phyloP scores from a whole-genome alignment of 1,140 invertebrate species.

The Caerostris darwini region DNA sequence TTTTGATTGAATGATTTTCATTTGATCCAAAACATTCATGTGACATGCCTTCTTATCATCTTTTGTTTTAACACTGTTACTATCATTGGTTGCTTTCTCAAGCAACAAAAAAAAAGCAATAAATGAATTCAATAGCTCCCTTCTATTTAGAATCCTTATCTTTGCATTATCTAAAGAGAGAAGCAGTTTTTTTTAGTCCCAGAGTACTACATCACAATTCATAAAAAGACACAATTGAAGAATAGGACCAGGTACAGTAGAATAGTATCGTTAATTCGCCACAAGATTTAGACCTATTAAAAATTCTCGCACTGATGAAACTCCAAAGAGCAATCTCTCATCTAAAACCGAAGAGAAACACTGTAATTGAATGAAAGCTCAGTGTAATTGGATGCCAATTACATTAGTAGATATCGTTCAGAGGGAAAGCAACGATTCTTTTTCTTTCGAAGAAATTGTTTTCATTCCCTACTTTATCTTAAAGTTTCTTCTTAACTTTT shows the following conservation, averaged over 20 bases:
- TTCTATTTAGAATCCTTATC: background rate
- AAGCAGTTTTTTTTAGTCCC: background rate
- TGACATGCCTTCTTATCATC: too few relatives aligned
- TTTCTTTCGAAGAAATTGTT: constrained; percentile 63
- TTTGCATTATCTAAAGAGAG: background rate
- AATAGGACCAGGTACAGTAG: background rate
- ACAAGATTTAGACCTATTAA: constrained; percentile 66
- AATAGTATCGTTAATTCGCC: constrained; percentile 43
- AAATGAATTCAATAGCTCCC: background rate
- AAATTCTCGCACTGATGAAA: constrained; percentile 74
- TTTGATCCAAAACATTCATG: too few relatives aligned
- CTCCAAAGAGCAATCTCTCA: constrained; percentile 65
- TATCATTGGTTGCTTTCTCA: background rate
- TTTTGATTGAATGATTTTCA: too few relatives aligned
- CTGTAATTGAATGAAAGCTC: constrained; percentile 77
- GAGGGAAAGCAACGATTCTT: constrained; percentile 69
- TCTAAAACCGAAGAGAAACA: constrained; percentile 67
- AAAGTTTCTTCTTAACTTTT: constrained; percentile 78
- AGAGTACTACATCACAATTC: background rate
- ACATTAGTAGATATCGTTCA: constrained; percentile 76
- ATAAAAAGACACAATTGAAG: background rate
- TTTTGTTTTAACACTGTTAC: too few relatives aligned
- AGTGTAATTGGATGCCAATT: constrained; percentile 77
- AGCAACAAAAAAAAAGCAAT: background rate
- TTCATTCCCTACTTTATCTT: constrained; percentile 77